phyloP scores from a whole-genome alignment of 2,113 vertebrate species.

The Megaceryle maxima region DNA sequence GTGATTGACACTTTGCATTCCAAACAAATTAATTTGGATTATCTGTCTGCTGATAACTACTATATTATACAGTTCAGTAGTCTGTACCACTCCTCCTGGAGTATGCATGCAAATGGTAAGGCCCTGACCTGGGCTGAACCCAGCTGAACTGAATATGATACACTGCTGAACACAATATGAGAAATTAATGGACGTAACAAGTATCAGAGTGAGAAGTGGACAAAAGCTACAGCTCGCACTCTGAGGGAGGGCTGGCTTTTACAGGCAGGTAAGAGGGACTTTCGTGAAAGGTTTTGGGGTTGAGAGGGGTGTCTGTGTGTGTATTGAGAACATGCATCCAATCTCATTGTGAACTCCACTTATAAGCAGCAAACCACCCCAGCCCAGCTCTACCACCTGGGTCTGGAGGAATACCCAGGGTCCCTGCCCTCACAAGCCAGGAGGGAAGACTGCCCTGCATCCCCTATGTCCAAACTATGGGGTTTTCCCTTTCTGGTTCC shows the following conservation, averaged over 20 bases:
- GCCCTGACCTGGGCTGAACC: background rate
- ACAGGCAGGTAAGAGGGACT: background rate
- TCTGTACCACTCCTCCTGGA: background rate
- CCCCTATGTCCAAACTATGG: background rate
- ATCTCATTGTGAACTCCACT: background rate
- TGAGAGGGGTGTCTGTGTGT: background rate
- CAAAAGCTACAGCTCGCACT: background rate
- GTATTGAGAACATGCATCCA: background rate
- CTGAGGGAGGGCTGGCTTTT: background rate
- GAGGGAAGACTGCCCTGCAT: background rate
- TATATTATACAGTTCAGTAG: rapidly evolving
- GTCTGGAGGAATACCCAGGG: background rate
- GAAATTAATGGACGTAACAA: background rate
- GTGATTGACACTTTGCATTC: background rate
- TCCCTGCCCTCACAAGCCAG: background rate
- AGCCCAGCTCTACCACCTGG: rapidly evolving
- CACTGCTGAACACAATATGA: background rate
- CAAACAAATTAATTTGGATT: background rate
- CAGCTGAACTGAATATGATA: background rate
- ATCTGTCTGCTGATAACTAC: background rate
- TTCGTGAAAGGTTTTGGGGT: background rate
- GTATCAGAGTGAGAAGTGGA: background rate
- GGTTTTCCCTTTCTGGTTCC: background rate
- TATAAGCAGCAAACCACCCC: background rate
- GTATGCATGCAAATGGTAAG: background rate